Conservation (phyloP, 2,797 vertebrate genomes). For the Hyperoplus immaculatus region DNA sequence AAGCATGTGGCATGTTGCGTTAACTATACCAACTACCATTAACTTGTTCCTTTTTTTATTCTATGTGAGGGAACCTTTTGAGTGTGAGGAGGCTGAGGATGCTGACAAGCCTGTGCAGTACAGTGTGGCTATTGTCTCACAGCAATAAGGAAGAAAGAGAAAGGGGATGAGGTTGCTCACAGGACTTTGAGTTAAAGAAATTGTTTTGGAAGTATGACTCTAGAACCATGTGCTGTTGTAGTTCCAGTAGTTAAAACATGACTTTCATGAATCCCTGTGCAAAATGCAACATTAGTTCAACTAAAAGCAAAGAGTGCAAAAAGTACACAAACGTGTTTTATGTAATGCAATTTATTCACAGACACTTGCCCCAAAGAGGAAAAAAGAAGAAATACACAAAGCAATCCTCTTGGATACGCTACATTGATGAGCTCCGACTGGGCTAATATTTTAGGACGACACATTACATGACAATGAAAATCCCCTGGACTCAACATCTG, state of each 20-base stretch:
- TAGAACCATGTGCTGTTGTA: neutral
- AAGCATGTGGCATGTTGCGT: neutral
- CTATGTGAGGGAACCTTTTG: neutral
- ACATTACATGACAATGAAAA: slow-evolving; percentile 51
- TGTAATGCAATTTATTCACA: neutral
- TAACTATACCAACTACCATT: neutral
- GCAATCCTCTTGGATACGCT: slow-evolving; percentile 12
- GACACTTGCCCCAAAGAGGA: neutral
- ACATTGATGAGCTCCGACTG: neutral
- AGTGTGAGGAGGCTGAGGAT: neutral
- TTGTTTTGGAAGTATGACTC: neutral
- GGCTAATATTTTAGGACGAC: slow-evolving; percentile 33
- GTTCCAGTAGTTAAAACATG: neutral
- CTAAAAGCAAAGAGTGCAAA: neutral
- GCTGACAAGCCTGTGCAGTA: neutral
- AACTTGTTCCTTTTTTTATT: neutral
- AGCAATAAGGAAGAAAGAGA: neutral
- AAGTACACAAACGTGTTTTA: neutral
- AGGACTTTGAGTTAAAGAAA: neutral
- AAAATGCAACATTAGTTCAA: neutral
- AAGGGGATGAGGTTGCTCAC: neutral
- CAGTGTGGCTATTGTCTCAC: neutral
- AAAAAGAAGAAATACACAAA: neutral
- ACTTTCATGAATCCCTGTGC: neutral
- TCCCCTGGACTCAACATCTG: slow-evolving; percentile 36